These are phyloP conservation scores for Rana temporaria DNA, from an alignment of 2,113 vertebrate genomes.

Conservation along the genomic window DNA sequence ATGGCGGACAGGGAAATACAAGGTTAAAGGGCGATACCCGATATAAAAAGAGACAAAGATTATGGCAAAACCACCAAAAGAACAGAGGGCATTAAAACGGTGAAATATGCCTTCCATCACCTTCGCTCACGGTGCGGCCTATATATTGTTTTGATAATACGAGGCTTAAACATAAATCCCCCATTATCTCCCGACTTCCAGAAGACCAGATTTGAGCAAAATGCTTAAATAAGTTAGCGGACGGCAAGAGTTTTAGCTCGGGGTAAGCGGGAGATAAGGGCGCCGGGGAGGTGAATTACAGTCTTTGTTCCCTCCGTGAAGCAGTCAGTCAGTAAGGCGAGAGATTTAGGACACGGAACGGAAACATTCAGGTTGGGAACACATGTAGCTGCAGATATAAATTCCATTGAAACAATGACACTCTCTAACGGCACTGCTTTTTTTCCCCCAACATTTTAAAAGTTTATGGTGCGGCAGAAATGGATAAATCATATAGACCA, in stretches of 20 bases:
- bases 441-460: background rate
- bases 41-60: slow-evolving; percentile 18
- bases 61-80: slow-evolving; percentile 23
- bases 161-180: slow-evolving; percentile 48
- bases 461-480: background rate
- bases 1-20: background rate
- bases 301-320: background rate
- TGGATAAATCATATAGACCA: slow-evolving; percentile 22
- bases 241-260: slow-evolving; percentile 12
- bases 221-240: slow-evolving; percentile 38
- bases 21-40: slow-evolving; percentile 16
- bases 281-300: slow-evolving; percentile 36
- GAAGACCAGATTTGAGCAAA: slow-evolving; percentile 36
- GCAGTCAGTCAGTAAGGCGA: slow-evolving; percentile 35
- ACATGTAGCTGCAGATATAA: slow-evolving; percentile 34
- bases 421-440: slow-evolving; percentile 2
- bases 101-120: slow-evolving; percentile 27
- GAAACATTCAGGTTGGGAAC: slow-evolving; percentile 15
- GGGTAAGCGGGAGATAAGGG: slow-evolving; percentile 44
- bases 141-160: slow-evolving; percentile 48
- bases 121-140: slow-evolving; percentile 3
- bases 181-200: slow-evolving; percentile 39
- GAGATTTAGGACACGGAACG: slow-evolving; percentile 26
- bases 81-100: slow-evolving; percentile 36
- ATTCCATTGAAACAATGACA: slow-evolving; percentile 33